Percentiles rank a stretch among this genome's conserved stretches.
phyloP scores from a whole-genome alignment of 2,113 vertebrate species.

The Anguilla rostrata region DNA sequence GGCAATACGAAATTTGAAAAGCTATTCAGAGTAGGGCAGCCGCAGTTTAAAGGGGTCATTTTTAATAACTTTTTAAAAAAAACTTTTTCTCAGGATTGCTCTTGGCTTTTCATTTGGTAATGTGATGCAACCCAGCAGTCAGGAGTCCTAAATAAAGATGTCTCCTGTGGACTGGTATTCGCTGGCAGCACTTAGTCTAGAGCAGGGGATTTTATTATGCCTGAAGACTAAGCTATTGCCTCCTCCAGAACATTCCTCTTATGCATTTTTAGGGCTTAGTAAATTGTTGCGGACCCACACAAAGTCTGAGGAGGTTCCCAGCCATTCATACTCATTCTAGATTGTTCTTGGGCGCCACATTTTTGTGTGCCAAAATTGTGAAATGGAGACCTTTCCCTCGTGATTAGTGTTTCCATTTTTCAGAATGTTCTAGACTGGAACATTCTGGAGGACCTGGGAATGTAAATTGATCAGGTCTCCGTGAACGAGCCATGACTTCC shows the following conservation, averaged over 20 bases:
- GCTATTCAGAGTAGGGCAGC: neutral
- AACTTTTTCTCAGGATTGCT: neutral
- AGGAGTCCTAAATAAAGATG: conserved; percentile 13
- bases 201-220: neutral
- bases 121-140: neutral
- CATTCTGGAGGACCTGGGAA: neutral
- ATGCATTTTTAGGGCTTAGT: neutral
- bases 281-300: neutral
- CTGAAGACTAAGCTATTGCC: neutral
- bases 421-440: neutral
- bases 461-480: neutral
- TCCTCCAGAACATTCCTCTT: neutral
- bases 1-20: neutral
- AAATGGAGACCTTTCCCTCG: neutral
- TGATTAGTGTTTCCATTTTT: neutral
- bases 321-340: neutral
- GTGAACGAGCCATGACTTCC: neutral
- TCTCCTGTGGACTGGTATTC: conserved; percentile 5
- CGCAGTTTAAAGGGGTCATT: neutral
- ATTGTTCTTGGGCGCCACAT: neutral
- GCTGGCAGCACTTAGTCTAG: neutral
- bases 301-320: neutral
- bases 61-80: neutral
- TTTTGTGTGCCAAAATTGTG: neutral
- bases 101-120: neutral